Conservation (phyloP, 1,140 invertebrate species). For the Leptoteleia sp. region DNA sequence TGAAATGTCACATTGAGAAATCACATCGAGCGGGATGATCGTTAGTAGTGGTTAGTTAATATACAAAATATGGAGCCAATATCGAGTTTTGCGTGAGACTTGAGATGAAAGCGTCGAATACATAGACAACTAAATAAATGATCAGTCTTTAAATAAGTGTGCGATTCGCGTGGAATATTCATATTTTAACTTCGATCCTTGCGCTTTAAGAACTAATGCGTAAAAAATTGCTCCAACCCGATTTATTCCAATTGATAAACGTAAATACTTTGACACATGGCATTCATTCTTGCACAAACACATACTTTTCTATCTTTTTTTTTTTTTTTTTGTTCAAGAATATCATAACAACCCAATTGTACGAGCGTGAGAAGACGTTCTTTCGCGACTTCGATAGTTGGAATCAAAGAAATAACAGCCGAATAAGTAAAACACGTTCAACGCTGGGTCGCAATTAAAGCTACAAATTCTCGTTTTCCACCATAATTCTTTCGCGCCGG, state of each 20-base stretch:
- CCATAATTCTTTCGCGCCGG: not conserved
- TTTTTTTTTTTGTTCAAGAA: constrained; percentile 10
- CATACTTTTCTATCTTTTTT: too few relatives aligned
- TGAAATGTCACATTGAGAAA: too few relatives aligned
- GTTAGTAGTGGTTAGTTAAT: too few relatives aligned
- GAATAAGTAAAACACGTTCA: constrained; percentile 11
- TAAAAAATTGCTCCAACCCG: too few relatives aligned
- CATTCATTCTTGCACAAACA: too few relatives aligned
- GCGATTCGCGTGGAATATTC: constrained; percentile 38
- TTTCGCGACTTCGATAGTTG: constrained; percentile 18
- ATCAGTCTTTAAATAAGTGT: constrained; percentile 66
- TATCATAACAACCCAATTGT: constrained; percentile 15
- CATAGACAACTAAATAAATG: constrained; percentile 34
- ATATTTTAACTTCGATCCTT: too few relatives aligned
- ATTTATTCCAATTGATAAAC: too few relatives aligned
- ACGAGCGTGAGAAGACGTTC: constrained; percentile 34
- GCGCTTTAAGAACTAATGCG: too few relatives aligned
- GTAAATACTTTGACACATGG: too few relatives aligned
- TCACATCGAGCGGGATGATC: too few relatives aligned
- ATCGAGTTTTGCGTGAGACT: constrained; percentile 38
- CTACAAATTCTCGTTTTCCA: not conserved
- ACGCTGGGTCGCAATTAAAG: constrained; percentile 32
- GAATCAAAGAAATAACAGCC: constrained; percentile 12
- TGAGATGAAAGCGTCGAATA: constrained; percentile 30
- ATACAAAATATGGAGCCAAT: constrained; percentile 34